Evolutionary conservation across 2,888 invertebrate genomes (phyloP).

Genomic region (Spodoptera picta): DNA sequence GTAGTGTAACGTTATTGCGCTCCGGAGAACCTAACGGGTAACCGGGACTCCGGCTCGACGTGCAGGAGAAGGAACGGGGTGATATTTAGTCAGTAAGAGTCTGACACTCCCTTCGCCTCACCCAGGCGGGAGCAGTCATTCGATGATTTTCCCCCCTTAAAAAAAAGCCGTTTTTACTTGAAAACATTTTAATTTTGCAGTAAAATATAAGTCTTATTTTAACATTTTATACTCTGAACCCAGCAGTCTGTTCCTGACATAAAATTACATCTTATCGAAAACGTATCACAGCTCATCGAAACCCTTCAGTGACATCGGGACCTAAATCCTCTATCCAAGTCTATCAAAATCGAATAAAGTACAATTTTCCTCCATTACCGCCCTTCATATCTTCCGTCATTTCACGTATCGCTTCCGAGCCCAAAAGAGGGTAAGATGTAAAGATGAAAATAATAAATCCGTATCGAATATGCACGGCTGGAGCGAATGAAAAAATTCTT

Average conservation of each 20-base stretch:
- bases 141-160: too few species aligned
- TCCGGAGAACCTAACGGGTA: too few species aligned
- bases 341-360: constrained; percentile 88
- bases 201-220: background rate
- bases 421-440: constrained; percentile 83
- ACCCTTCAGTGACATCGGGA: constrained; percentile 76
- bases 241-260: constrained; percentile 11
- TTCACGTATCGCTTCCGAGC: constrained; percentile 87
- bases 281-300: constrained; percentile 62
- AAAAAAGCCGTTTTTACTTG: too few species aligned
- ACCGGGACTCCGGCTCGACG: too few species aligned
- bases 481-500: constrained; percentile 75
- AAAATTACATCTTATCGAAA: constrained; percentile 50
- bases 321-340: constrained; percentile 83
- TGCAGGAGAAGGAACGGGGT: too few species aligned
- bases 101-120: too few species aligned
- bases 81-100: too few species aligned
- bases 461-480: constrained; percentile 84
- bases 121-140: too few species aligned
- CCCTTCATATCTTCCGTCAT: constrained; percentile 87
- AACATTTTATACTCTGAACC: background rate
- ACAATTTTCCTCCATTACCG: constrained; percentile 88
- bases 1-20: too few species aligned
- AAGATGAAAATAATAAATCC: constrained; percentile 87
- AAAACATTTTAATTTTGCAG: too few species aligned